Base-by-base conservation (phyloP, 2,113 vertebrate genomes). In the Syrmaticus mikado region DNA sequence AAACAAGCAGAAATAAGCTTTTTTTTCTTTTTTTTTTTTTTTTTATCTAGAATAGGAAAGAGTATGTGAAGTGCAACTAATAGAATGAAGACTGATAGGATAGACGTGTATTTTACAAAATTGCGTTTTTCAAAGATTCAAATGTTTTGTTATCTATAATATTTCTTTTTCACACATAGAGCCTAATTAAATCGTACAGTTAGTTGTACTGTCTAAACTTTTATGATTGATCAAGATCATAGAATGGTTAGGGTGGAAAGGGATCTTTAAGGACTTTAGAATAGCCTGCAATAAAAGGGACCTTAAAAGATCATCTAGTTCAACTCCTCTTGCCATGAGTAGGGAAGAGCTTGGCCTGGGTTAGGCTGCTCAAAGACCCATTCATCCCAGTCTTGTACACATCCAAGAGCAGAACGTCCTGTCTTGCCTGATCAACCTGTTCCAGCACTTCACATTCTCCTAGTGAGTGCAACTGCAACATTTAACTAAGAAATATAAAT, bases 61-160 rank as follows among this genome's bases (percentile, higher is more conserved):
- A 57, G 72, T 11, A 6, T n/a, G 3, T 34, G 86, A 87, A 13
- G 11, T 78, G 10, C 78, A 84, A 82, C 7, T 14, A 40, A 4
- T 5, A 60, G 68, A 73, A 71, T 14, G 14, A 50, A 55, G 11
- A 80, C 7, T 53, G 70, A 34, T 1, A 62, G 7, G 25, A 43
- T 70, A 53, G 4, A 20, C 16, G 25, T 25, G 22, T 17, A 8
- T 66, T 78, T 78, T n/a, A 13, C 12, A 25, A 43, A 11, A 1
- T 43, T 24, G 6, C 9, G 43, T 4, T 4, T 0, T 11, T 79
- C 15, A 48, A 73, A 17, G 7, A 66, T 48, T 48, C 34, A 45
- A 7, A 41, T 52, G 60, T 12, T 16, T 64, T 67, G 45, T 7
- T 80, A 2, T 13, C 52, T 58, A 0, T 0, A 20, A 6, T 38